Base-by-base conservation (phyloP, 2,113 vertebrate species). In the Tyrannus savana region DNA sequence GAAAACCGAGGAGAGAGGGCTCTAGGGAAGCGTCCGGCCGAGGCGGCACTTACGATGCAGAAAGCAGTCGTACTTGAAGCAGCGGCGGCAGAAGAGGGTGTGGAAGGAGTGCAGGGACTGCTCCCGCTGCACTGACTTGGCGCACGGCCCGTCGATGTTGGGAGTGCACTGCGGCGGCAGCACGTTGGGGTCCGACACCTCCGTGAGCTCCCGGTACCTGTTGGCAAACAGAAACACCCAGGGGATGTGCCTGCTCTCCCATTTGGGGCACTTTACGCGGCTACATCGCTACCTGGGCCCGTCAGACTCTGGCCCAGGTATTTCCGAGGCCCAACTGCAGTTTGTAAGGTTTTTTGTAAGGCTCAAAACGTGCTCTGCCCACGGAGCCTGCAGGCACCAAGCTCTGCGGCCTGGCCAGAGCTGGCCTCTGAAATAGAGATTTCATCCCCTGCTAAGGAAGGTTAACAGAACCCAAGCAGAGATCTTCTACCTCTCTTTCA, bases 51-150 rank as follows among this genome's bases (percentile, higher is more conserved):
- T 98, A 99, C 99, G 99, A 96, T 99, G 99, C 89, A 99, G 98
- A 94, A 99, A 99, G 91, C 99, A 99, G 98, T 99, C 99, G 27
- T 99, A 99, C 96, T 99, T 99, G 98, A 99, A 99, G 98, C 99
- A 99, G 68, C 99, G 99, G 35, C 99, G 98, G 97, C 99, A 99
- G 97, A 99, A 99, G 68, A 99, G 99, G 0, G 99, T 99, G 98
- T 99, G 99, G 98, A 99, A 99, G 96, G 99, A 99, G 97, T 99
- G 99, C 67, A 99, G 97, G 18, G 99, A 99, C 96, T 99, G 99
- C 78, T 99, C 99, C 60, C 99, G 97, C 98, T 99, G 99, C 86
- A 99, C 99, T 0, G 99, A 99, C 98, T 99, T 99, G 62, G 99
- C 99, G 7, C 98, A 98, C 2, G 99, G 99, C 28, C 99, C 99